These are phyloP conservation scores for Astatoreochromis straeleni DNA, from an alignment of 2,113 vertebrate species.

Conservation along the genomic window DNA sequence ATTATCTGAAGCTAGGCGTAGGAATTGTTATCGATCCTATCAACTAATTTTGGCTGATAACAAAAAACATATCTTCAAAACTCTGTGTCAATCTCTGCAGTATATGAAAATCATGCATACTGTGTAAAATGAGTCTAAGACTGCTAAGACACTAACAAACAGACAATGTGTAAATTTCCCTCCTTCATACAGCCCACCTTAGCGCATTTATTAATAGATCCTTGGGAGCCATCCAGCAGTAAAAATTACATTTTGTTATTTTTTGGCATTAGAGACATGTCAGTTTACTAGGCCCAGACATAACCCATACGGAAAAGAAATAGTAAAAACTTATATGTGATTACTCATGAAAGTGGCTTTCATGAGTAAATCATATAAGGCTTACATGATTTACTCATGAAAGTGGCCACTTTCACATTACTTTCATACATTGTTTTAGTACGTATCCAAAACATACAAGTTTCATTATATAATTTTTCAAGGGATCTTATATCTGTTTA, in stretches of 20 bases:
- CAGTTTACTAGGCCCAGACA: constrained; percentile 10
- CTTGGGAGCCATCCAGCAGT: not conserved
- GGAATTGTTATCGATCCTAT: not conserved
- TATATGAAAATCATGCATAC: not conserved
- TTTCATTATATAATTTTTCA: too few species aligned
- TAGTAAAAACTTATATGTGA: too few species aligned
- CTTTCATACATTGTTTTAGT: too few species aligned
- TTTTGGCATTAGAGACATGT: constrained; percentile 33
- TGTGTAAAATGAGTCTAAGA: not conserved
- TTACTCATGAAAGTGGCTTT: too few species aligned
- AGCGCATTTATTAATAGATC: constrained; percentile 12
- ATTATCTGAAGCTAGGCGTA: not conserved
- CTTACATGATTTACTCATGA: too few species aligned
- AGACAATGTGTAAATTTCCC: not conserved
- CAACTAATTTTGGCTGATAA: not conserved
- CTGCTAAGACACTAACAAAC: not conserved
- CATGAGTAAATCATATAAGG: too few species aligned
- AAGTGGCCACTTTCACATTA: too few species aligned
- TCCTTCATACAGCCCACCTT: not conserved
- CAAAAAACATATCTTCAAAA: not conserved
- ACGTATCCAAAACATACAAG: too few species aligned
- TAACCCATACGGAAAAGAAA: too few species aligned
- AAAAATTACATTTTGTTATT: constrained; percentile 45
- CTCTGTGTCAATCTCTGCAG: not conserved
- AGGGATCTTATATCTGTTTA: too few species aligned